Percentiles rank a stretch among this genome's conserved stretches.
phyloP scores from a whole-genome alignment of 2,113 vertebrate genomes.

The Alaudala cheleensis region DNA sequence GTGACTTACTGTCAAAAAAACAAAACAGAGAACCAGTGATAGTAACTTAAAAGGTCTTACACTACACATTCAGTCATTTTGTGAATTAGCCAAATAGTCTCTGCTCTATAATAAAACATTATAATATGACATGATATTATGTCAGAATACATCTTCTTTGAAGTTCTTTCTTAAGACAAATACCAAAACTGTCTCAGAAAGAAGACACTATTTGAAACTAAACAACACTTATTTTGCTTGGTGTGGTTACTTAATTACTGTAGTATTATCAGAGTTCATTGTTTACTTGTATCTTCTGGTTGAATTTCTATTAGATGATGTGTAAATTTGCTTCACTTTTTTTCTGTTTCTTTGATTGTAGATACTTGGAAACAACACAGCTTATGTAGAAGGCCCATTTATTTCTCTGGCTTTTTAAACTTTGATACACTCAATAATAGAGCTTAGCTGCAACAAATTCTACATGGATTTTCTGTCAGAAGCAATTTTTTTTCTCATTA shows the following conservation, averaged over 20 bases:
- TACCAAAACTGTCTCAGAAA: neutral
- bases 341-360: neutral
- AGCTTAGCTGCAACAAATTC: neutral
- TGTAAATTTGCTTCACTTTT: neutral
- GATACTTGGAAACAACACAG: neutral
- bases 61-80: neutral
- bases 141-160: neutral
- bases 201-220: neutral
- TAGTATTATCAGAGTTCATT: neutral
- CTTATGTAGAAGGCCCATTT: neutral
- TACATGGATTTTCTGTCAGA: neutral
- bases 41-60: neutral
- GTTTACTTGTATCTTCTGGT: neutral
- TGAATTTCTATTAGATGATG: neutral
- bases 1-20: neutral
- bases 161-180: neutral
- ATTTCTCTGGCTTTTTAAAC: neutral
- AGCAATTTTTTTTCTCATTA: neutral
- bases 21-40: neutral
- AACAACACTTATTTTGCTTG: neutral
- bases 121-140: neutral
- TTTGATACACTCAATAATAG: neutral
- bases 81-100: neutral
- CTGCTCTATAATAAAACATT: neutral
- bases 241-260: neutral